Evolutionary conservation across 2,113 vertebrate species (phyloP).

Genomic region (Calonectris borealis): DNA sequence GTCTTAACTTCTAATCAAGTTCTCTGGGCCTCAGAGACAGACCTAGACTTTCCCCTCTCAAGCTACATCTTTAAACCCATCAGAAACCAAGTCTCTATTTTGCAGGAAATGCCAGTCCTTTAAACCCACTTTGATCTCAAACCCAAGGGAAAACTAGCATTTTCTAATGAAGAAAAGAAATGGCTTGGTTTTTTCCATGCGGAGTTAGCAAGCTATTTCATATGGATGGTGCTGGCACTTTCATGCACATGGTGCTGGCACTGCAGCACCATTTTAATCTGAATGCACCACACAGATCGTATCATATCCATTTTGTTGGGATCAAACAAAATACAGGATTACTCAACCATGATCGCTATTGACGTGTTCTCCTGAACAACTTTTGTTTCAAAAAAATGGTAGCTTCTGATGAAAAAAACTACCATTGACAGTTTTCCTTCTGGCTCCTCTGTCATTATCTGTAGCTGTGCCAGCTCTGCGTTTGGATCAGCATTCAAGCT

Average conservation of each 20-base stretch:
- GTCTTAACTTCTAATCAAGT: background rate
- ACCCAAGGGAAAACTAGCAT: background rate
- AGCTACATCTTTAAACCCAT: background rate
- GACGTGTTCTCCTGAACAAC: background rate
- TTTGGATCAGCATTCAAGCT: background rate
- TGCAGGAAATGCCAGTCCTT: background rate
- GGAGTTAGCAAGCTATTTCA: background rate
- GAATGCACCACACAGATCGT: background rate
- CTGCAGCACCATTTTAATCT: background rate
- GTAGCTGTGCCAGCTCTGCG: background rate
- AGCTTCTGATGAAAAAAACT: background rate
- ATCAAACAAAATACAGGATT: background rate
- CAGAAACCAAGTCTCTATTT: background rate
- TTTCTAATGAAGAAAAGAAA: background rate
- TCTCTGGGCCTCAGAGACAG: background rate
- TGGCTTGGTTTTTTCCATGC: background rate
- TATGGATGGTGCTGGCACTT: background rate
- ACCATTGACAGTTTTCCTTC: background rate
- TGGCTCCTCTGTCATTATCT: background rate
- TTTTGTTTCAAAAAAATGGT: background rate
- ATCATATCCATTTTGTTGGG: background rate
- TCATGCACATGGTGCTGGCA: background rate
- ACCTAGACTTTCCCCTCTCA: background rate
- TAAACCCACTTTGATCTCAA: background rate
- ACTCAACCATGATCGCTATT: accelerated